Evolutionary conservation across 2,797 vertebrate genomes (phyloP).

Genomic region (Mormyrus proboscirostris): DNA sequence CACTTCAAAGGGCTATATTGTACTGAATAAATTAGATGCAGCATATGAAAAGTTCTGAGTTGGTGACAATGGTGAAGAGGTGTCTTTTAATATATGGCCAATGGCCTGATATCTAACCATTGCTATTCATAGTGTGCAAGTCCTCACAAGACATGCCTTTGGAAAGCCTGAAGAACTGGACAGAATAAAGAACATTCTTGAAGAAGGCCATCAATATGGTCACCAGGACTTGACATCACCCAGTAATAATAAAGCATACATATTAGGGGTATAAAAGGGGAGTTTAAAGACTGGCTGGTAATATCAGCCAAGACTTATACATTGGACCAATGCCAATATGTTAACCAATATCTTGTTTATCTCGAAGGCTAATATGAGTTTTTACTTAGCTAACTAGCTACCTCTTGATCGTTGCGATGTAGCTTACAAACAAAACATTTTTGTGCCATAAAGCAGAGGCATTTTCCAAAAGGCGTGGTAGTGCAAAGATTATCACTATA

Average conservation of each 20-base stretch:
- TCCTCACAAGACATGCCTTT: background rate
- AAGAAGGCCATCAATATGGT: background rate
- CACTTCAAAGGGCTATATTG: background rate
- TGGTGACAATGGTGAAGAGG: background rate
- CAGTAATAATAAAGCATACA: background rate
- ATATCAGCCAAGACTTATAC: background rate
- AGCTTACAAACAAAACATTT: background rate
- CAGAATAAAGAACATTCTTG: background rate
- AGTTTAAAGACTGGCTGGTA: background rate
- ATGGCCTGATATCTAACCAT: background rate
- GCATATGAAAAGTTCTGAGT: background rate
- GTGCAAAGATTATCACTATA: background rate
- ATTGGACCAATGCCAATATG: background rate
- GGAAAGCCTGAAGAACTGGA: background rate
- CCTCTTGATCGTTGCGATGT: background rate
- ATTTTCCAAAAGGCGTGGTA: background rate
- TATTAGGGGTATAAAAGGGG: background rate
- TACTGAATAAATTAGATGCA: background rate
- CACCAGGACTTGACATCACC: background rate
- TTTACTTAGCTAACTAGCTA: background rate
- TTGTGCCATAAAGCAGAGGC: background rate
- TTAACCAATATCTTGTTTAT: background rate
- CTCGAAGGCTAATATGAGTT: background rate
- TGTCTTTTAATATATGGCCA: background rate
- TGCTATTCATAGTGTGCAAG: background rate